Evolutionary conservation across 2,113 vertebrate species (phyloP), one percentile per base, ranked within the genome.

Genomic region (Scopus umbretta): DNA sequence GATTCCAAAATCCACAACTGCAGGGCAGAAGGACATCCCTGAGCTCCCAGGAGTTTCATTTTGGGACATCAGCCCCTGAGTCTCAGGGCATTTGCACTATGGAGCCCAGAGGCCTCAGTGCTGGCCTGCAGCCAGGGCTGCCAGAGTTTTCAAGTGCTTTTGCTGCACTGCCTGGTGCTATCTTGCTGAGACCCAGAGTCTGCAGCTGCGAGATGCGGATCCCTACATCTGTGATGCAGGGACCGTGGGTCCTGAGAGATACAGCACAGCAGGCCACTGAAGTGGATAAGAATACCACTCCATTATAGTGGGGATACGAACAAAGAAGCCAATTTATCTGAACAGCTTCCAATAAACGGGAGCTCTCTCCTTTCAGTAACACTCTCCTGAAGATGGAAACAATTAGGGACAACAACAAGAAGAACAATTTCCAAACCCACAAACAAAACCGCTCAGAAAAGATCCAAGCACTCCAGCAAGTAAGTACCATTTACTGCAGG

Each of bases 151-250:
- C 73, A 74, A 74, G 47, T 30, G 19, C 52, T 88, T 88, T 72
- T 81, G 75, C 52, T 74, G 32, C 55, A 30, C 11, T 27, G 30
- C 16, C 34, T 70, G 43, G 34, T 67, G 49, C 21, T 75, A 3
- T 55, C 84, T 59, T 91, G 42, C 30, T 58, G 38, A 67, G 73
- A 71, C 12, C 4, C 52, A 50, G 80, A 30, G 21, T 14, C 22
- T 53, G 17, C 42, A 86, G 66, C 34, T 79, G n/a, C 0, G 2
- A 78, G 63, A 74, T 13, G n/a, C 1, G 1, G 32, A 63, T 63
- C 68, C 50, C 55, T 62, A 13, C 0, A 3, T 27, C 38, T 75
- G 32, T 55, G 75, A 71, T 0, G 0, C 17, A 36, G 32, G 52
- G 56, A 81, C 56, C 4, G 0, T 2, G 18, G 27, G 73, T 53